Base-by-base conservation (phyloP, 2,113 vertebrate species). In the Labeo rohita region DNA sequence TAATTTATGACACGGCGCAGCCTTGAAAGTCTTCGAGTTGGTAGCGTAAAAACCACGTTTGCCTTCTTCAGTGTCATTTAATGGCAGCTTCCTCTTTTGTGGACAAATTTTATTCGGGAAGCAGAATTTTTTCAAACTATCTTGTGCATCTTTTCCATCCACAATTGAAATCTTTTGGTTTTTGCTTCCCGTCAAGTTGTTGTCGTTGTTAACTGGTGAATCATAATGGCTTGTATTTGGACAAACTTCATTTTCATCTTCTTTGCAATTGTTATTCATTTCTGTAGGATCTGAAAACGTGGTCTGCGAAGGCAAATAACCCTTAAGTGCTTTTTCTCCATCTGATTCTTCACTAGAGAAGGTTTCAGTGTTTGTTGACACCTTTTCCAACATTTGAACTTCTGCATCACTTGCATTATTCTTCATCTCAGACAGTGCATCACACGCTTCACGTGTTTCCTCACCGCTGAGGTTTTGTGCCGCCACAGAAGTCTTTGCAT, bases 21-120 rank as follows among this genome's bases (percentile, higher is more conserved):
- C 63, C 74, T 85, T 93, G 15, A 88, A 28, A 15, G 92, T 85
- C 85, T 95, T 94, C 34, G 86, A 80, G 6, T 87, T 87, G 28
- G 85, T 12, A 2, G 34, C 12, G 2, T 43, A 79, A 45, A 34
- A 82, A 84, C 21, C 47, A n/a, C 12, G 47, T 21, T 65, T 54
- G 4, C 13, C n/a, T 7, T 21, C 43, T 21, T 78, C n/a, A 13
- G 83, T 63, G 9, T 54, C 72, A 11, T 72, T 16, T 28, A 93
- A 78, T 3, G 91, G 86, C 52, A 93, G 84, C 86, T 92, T 95
- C 72, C 79, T 76, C 87, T 95, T 95, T 18, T 82, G 65, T 39
- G 85, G 39, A 70, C 23, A 52, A 3, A 47, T 21, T 6, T 39
- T 13, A 18, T 66, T 73, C 1, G 83, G 54, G 2, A 77, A 12